These are phyloP conservation scores for Scaptomyza cyrtandrae DNA, from an alignment of 2,888 invertebrate species.

Conservation along the genomic window DNA sequence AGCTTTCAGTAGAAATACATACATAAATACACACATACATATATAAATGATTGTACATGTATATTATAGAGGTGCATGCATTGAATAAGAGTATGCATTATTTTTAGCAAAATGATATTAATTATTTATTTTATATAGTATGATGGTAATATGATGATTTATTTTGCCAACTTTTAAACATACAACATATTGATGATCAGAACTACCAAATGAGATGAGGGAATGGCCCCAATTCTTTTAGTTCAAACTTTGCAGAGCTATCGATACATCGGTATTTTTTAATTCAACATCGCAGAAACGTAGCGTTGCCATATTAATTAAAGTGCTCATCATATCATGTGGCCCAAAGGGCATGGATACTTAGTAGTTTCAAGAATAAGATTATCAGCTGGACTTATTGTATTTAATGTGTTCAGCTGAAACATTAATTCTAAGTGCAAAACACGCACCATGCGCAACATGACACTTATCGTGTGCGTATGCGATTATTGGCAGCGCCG, in stretches of 20 bases:
- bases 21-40: too few relatives aligned
- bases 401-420: constrained; percentile 26
- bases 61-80: background rate
- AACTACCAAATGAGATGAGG: too few relatives aligned
- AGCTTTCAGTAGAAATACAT: too few relatives aligned
- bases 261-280: constrained; percentile 23
- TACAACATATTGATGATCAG: too few relatives aligned
- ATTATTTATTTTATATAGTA: too few relatives aligned
- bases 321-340: constrained; percentile 10
- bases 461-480: constrained; percentile 77
- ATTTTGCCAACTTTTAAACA: too few relatives aligned
- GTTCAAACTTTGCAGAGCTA: background rate
- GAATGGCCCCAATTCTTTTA: background rate
- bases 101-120: background rate
- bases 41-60: too few relatives aligned
- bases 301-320: constrained; percentile 20
- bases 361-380: constrained; percentile 8
- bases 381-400: background rate
- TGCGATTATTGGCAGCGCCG: constrained; percentile 74
- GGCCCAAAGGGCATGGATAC: constrained; percentile 2
- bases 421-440: constrained; percentile 20
- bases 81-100: background rate
- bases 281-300: background rate
- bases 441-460: constrained; percentile 25
- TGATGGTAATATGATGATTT: too few relatives aligned